These are phyloP conservation scores for Tenthredo mesomela DNA, from an alignment of 2,888 invertebrate species.

Conservation along the genomic window DNA sequence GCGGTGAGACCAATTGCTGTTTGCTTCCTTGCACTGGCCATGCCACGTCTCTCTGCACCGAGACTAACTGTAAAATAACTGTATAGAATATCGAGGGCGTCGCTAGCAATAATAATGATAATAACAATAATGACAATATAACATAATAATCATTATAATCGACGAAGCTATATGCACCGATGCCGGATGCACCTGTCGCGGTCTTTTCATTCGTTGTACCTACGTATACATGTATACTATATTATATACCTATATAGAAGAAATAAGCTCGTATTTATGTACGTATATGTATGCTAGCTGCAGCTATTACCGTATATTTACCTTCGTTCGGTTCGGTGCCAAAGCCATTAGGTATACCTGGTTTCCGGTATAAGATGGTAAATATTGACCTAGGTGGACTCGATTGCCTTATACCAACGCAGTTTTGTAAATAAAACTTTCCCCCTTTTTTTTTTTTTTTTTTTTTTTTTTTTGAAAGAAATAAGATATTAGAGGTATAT, in stretches of 20 bases:
- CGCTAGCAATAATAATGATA: not conserved
- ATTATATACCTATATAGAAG: no score
- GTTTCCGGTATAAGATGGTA: slow-evolving; percentile 6
- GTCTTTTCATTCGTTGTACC: not conserved
- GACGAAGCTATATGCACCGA: not conserved
- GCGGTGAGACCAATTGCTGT: not conserved
- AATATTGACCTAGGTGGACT: slow-evolving; percentile 17
- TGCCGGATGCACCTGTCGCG: slow-evolving; percentile 35
- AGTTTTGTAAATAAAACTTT: not conserved
- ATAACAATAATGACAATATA: slow-evolving; percentile 46
- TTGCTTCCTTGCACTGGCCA: slow-evolving; percentile 3
- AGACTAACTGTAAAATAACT: slow-evolving; percentile 28
- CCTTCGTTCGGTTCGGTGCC: slow-evolving; percentile 8
- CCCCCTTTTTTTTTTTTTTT: not conserved
- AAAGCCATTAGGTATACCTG: slow-evolving; percentile 34
- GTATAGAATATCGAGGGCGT: slow-evolving; percentile 20
- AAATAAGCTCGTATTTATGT: not conserved
- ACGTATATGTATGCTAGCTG: not conserved
- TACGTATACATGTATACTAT: no score
- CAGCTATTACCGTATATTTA: slow-evolving; percentile 27
- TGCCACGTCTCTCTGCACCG: slow-evolving; percentile 7
- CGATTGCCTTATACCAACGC: not conserved
- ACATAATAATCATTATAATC: slow-evolving; percentile 13
- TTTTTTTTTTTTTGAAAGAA: no score
- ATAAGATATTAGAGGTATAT: not conserved